Evolutionary conservation across 2,797 vertebrate genomes (phyloP).

Genomic region (Danio albolineatus): DNA sequence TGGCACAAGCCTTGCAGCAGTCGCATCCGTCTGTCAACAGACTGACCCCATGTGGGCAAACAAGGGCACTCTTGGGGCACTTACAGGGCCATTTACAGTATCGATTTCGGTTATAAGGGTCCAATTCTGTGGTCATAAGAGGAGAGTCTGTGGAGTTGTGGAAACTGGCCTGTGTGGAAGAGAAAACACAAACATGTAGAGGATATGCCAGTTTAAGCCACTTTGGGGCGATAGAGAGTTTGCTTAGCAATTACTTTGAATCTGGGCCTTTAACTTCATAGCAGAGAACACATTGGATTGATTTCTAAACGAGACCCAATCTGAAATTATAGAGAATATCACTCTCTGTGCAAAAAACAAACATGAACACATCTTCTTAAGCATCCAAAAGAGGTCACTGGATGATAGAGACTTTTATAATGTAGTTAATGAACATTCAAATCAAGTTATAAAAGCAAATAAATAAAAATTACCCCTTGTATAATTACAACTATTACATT

Average conservation of each 20-base stretch:
- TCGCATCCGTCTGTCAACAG: constrained; percentile 93
- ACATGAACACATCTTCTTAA: no score
- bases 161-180: constrained; percentile 75
- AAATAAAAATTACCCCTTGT: no score
- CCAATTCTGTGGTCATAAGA: constrained; percentile 63
- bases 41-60: constrained; percentile 87
- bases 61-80: constrained; percentile 79
- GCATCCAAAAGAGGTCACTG: no score
- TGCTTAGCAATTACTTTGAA: constrained; percentile 13
- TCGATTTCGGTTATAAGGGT: constrained; percentile 77
- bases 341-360: no score
- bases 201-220: constrained; percentile 29
- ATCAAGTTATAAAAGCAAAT: no score
- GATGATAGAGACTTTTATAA: no score
- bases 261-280: neutral
- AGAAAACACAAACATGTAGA: neutral
- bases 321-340: no score
- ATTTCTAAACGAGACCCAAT: neutral
- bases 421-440: no score
- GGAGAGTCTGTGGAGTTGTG: constrained; percentile 79
- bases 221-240: constrained; percentile 45
- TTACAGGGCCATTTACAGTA: constrained; percentile 95
- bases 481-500: no score
- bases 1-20: constrained; percentile 92
- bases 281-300: neutral